Base-by-base conservation (phyloP, 2,113 vertebrate species). In the Alligator mississippiensis region DNA sequence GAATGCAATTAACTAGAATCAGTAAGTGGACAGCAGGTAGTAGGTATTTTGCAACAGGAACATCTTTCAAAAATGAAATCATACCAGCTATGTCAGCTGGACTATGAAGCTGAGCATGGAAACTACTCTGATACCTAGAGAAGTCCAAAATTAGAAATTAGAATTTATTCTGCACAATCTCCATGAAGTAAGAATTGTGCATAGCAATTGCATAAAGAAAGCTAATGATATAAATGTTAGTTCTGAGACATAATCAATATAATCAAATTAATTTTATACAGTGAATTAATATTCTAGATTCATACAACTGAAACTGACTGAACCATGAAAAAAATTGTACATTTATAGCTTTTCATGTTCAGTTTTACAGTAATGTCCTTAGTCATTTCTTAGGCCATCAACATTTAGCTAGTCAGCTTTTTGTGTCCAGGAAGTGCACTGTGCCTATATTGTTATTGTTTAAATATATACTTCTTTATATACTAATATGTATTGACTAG, bases 271-370 rank as follows among this genome's bases (percentile, higher is more conserved):
- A 90, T 95, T 91, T 94, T 90, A 66, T 83, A 87, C 57, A 75
- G 27, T 54, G 95, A 95, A 95, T 77, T 94, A 28, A 91, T 96
- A 93, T 96, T 85, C 93, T 91, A 94, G 93, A 77, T 94, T 93
- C 90, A 87, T 63, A 77, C 68, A 93, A 90, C 61, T 93, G 94
- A 94, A 96, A 61, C 91, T 92, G 88, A 88, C 90, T 96, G 88
- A 91, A 84, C 91, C 70, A 77, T 77, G 96, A 84, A 94, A 93
- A 96, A 94, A 84, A 64, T 63, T 82, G 82, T 61, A 63, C 81
- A 82, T 80, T 93, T 96, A 90, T 87, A 92, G 93, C 93, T 95
- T 95, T 96, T 97, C 80, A 90, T 96, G 94, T 96, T 93, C 95
- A 90, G 88, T 96, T 96, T 92, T 92, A 90, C 60, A 82, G 91